Percentiles rank a stretch among this genome's conserved stretches.
Conservation (phyloP, 2,113 vertebrate genomes). For the Barnardius zonarius region DNA sequence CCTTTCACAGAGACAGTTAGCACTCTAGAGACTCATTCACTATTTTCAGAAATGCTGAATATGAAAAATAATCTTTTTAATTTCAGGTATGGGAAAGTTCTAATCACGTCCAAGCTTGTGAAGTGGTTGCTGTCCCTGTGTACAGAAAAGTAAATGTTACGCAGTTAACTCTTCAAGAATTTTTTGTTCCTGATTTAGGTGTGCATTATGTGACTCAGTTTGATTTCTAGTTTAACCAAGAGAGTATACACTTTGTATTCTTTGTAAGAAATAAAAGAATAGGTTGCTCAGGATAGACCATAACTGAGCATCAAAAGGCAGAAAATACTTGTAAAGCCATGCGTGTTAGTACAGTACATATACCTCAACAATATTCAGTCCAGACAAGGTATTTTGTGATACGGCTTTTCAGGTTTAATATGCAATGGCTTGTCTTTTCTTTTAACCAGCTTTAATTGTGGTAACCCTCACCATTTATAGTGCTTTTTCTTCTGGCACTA, state of each 20-base stretch:
- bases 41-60: neutral
- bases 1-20: neutral
- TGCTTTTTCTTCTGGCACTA: neutral
- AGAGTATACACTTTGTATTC: neutral
- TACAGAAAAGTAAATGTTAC: neutral
- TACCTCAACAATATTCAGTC: neutral
- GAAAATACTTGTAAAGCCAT: neutral
- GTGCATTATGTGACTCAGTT: neutral
- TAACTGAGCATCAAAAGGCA: neutral
- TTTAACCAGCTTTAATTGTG: neutral
- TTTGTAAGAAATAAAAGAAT: neutral
- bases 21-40: neutral
- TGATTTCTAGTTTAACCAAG: neutral
- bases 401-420: neutral
- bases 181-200: neutral
- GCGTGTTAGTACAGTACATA: neutral
- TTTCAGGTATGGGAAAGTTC: neutral
- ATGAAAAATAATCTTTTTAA: neutral
- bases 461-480: neutral
- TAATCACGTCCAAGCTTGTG: neutral
- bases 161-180: neutral
- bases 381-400: neutral
- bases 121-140: accelerated
- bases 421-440: neutral
- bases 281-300: neutral